A percentile compares a stretch with the other conserved stretches of the same genome.
Evolutionary conservation across 2,113 vertebrate genomes (phyloP).

Genomic region (Tupaia tana): DNA sequence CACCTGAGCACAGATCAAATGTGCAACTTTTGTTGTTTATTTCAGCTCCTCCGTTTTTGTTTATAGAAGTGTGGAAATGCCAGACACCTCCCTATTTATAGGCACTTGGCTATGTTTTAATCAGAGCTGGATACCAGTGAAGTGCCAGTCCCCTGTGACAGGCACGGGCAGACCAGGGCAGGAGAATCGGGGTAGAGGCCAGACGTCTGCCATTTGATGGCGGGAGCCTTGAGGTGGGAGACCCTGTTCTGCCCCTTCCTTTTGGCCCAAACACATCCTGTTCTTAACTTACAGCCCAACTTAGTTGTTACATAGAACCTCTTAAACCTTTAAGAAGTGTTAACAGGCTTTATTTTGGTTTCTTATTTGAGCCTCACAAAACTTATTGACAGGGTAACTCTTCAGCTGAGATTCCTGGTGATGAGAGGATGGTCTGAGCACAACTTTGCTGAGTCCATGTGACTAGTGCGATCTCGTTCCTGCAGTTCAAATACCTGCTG

Average conservation of each 20-base stretch:
- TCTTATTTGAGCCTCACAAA: neutral
- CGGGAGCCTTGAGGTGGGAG: constrained; percentile 48
- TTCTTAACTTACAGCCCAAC: neutral
- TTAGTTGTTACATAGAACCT: neutral
- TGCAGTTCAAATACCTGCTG: neutral
- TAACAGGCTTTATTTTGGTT: neutral
- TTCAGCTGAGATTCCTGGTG: constrained; percentile 62
- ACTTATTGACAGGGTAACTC: neutral
- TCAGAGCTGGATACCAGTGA: constrained; percentile 80
- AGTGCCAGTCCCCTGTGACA: constrained; percentile 82
- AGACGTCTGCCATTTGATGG: constrained; percentile 69
- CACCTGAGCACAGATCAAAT: constrained; percentile 30
- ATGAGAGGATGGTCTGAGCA: constrained; percentile 69
- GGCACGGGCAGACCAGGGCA: constrained; percentile 72
- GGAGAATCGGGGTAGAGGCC: constrained; percentile 76
- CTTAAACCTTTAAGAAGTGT: neutral
- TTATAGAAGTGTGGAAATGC: constrained; percentile 80
- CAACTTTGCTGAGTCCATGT: neutral
- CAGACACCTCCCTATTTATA: constrained; percentile 86
- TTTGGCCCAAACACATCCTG: neutral
- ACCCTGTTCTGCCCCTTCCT: neutral
- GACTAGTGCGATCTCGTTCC: rapidly evolving
- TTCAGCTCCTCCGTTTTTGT: constrained; percentile 80
- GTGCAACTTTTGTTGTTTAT: constrained; percentile 54
- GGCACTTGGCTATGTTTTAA: constrained; percentile 84